These are phyloP conservation scores for Xanthia icteritia DNA, from an alignment of 2,888 invertebrate genomes.

Conservation along the genomic window DNA sequence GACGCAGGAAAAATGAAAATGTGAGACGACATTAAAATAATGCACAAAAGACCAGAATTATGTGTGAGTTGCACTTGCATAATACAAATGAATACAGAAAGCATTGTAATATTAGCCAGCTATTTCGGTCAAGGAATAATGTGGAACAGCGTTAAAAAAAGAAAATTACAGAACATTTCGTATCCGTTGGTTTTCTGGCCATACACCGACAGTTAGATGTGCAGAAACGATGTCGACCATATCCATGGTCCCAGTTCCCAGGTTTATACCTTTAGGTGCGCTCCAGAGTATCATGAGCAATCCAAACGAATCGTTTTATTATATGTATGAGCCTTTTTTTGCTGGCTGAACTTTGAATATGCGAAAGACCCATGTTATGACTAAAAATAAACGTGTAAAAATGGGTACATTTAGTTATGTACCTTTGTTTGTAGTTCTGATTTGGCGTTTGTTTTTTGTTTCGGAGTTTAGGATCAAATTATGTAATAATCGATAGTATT, in stretches of 20 bases:
- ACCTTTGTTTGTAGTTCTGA: slow-evolving; percentile 21
- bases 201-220: slow-evolving; percentile 70
- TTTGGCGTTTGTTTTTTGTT: background rate
- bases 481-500: background rate
- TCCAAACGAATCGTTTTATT: slow-evolving; percentile 78
- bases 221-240: slow-evolving; percentile 71
- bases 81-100: background rate
- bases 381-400: slow-evolving; percentile 44
- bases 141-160: background rate
- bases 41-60: background rate
- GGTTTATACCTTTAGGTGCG: slow-evolving; percentile 79
- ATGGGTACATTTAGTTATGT: background rate
- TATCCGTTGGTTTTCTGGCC: slow-evolving; percentile 60
- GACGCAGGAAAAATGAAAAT: background rate
- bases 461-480: background rate
- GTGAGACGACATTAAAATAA: background rate
- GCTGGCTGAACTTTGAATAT: slow-evolving; percentile 57
- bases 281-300: slow-evolving; percentile 75
- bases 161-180: background rate
- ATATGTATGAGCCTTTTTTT: slow-evolving; percentile 69
- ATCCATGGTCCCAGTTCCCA: slow-evolving; percentile 74
- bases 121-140: background rate
- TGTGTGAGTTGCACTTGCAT: background rate
- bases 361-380: slow-evolving; percentile 35
- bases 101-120: background rate